Conservation (phyloP, 2,888 invertebrate genomes). For the Torymus texanus region DNA sequence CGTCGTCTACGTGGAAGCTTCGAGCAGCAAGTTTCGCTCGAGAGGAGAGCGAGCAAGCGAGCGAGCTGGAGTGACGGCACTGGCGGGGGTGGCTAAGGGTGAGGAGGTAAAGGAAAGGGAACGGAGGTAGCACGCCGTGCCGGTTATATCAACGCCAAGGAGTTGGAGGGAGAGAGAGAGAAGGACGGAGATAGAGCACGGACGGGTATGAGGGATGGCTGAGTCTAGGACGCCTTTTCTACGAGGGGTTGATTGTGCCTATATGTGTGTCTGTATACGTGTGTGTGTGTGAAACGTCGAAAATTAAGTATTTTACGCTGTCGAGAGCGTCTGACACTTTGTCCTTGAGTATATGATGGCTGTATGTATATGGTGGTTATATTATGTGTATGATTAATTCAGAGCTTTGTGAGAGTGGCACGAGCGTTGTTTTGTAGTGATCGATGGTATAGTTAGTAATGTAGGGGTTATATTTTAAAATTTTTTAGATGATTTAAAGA, state of each 20-base stretch:
- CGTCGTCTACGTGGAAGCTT: constrained; percentile 26
- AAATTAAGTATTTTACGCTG: too few relatives aligned
- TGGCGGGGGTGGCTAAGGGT: background rate
- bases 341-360: too few relatives aligned
- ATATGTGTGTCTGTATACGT: too few relatives aligned
- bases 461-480: too few relatives aligned
- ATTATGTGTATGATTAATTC: too few relatives aligned
- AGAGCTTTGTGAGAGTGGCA: too few relatives aligned
- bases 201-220: constrained; percentile 40
- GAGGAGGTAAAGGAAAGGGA: constrained; percentile 68
- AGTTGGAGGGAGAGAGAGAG: constrained; percentile 45
- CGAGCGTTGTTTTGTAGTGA: too few relatives aligned
- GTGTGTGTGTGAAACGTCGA: too few relatives aligned
- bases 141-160: constrained; percentile 58
- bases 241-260: background rate
- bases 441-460: too few relatives aligned
- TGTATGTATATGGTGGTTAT: too few relatives aligned
- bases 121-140: constrained; percentile 65
- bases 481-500: too few relatives aligned
- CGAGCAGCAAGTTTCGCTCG: constrained; percentile 72
- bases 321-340: too few relatives aligned
- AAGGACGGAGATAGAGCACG: constrained; percentile 14
- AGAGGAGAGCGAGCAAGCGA: constrained; percentile 58
- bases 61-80: constrained; percentile 60
- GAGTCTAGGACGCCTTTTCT: constrained; percentile 26